Conservation (phyloP, 2,888 invertebrate species). For the Mellilla xanthometata region DNA sequence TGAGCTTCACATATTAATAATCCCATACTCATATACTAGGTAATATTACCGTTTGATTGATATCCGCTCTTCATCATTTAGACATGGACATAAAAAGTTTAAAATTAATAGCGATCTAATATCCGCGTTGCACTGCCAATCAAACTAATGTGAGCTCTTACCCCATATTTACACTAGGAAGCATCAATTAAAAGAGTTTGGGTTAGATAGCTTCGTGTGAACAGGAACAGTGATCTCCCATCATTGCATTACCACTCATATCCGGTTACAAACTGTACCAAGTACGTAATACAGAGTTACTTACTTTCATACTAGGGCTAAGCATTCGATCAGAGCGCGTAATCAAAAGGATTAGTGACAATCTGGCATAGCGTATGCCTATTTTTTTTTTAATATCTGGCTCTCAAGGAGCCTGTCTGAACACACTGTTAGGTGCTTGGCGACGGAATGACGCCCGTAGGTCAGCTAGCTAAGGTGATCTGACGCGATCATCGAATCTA, state of each 20-base stretch:
- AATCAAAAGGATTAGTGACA: too few species aligned
- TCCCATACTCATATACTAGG: too few species aligned
- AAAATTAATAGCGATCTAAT: constrained; percentile 24
- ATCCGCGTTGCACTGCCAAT: constrained; percentile 25
- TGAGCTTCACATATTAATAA: too few species aligned
- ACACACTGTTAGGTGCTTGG: too few species aligned
- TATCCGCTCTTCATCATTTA: constrained; percentile 25
- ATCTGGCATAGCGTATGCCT: too few species aligned
- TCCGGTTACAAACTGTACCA: constrained; percentile 49
- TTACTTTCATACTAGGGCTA: too few species aligned
- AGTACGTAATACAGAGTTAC: constrained; percentile 3
- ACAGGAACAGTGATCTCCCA: constrained; percentile 26
- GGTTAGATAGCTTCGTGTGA: constrained; percentile 32
- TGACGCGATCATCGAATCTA: too few species aligned
- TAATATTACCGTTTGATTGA: constrained; percentile 15
- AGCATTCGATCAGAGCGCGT: too few species aligned
- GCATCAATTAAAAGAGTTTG: constrained; percentile 31
- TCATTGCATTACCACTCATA: constrained; percentile 41
- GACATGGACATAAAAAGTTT: constrained; percentile 18
- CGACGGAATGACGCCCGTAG: too few species aligned
- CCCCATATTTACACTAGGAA: constrained; percentile 30
- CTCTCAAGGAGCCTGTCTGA: too few species aligned
- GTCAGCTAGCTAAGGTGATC: too few species aligned
- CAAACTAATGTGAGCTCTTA: constrained; percentile 26
- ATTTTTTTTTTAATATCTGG: too few species aligned